Conservation (phyloP, 2,797 vertebrate species). For the Mus spretus region DNA sequence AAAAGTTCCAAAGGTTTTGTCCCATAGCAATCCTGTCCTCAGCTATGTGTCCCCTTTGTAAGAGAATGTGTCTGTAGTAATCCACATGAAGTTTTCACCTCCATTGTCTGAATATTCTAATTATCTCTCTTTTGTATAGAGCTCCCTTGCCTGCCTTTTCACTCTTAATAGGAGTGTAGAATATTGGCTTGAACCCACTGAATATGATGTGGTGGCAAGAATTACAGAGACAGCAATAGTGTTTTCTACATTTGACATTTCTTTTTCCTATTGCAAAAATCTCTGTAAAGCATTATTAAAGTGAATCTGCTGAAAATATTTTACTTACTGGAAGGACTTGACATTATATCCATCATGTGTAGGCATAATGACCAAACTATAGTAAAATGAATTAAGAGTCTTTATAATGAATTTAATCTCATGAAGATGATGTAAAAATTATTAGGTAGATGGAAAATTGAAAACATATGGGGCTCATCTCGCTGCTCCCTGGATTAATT, state of each 20-base stretch:
- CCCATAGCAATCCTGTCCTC: neutral
- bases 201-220: neutral
- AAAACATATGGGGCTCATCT: conserved; percentile 33
- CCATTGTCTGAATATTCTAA: neutral
- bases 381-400: conserved; percentile 59
- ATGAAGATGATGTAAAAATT: conserved; percentile 63
- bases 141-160: neutral
- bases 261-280: neutral
- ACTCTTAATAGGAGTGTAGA: neutral
- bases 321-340: conserved; percentile 39
- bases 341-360: conserved; percentile 8
- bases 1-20: neutral
- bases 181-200: neutral
- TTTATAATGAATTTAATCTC: conserved; percentile 50
- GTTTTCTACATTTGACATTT: neutral
- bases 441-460: conserved; percentile 56
- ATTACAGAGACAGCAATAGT: neutral
- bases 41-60: neutral
- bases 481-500: conserved; percentile 37
- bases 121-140: neutral
- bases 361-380: neutral
- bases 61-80: neutral
- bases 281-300: conserved; percentile 32
- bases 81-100: neutral
- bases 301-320: neutral